Evolutionary conservation across 2,888 invertebrate genomes (phyloP).

Genomic region (Lathronympha strigana): DNA sequence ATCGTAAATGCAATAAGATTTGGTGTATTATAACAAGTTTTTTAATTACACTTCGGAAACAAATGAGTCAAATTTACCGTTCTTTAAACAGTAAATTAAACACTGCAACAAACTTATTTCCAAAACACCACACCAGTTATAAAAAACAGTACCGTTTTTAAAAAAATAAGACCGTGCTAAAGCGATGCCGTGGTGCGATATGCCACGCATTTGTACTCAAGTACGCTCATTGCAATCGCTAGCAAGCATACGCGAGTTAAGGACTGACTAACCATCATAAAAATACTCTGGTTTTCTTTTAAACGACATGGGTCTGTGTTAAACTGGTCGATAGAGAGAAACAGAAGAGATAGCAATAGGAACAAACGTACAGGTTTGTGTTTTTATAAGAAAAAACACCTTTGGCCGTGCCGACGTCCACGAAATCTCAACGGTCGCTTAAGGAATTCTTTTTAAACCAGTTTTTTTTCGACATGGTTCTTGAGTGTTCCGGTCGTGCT

Average conservation of each 20-base stretch:
- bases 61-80: not conserved
- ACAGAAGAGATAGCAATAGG: not conserved
- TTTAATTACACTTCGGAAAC: not conserved
- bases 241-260: not conserved
- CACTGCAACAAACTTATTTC: not conserved
- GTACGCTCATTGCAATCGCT: not conserved
- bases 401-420: slow-evolving; percentile 19
- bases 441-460: slow-evolving; percentile 27
- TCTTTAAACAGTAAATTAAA: not conserved
- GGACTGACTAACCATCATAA: not conserved
- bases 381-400: slow-evolving; percentile 22
- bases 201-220: slow-evolving; percentile 15
- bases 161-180: slow-evolving; percentile 1
- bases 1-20: not conserved
- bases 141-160: slow-evolving; percentile 2
- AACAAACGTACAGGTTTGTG: slow-evolving; percentile 14
- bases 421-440: slow-evolving; percentile 24
- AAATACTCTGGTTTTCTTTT: not conserved
- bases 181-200: slow-evolving; percentile 18
- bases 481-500: slow-evolving; percentile 11
- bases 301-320: too few relatives aligned
- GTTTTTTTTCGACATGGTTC: slow-evolving; percentile 24
- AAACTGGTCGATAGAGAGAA: not conserved
- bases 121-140: slow-evolving; percentile 1
- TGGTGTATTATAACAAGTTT: not conserved